Evolutionary conservation across 2,113 vertebrate species (phyloP), one percentile per base, ranked within the genome.

Genomic region (Pterocles gutturalis): DNA sequence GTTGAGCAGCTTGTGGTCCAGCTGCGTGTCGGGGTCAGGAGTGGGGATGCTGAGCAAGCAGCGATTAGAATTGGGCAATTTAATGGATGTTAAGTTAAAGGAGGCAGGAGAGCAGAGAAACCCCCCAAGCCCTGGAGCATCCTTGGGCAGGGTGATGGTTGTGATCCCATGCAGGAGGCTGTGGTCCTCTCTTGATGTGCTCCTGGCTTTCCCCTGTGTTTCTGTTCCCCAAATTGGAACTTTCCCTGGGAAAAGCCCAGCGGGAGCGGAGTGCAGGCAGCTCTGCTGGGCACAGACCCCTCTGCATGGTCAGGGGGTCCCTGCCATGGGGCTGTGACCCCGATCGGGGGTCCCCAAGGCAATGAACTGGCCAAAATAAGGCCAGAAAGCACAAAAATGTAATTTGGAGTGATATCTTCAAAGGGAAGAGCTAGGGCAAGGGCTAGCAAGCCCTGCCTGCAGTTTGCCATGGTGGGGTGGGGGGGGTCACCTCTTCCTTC

Each of bases 41-140:
- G 3, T 70, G 31, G 25, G 71, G 62, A 61, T 0, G 0, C 2
- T 3, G 41, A 83, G 5, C 28, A 6, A 70, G 43, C 0, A 2
- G 18, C 16, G 65, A 25, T 3, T 46, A 43, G 22, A 46, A 34
- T 57, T 55, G 80, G 33, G 66, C 22, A 41, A 29, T 64, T 85
- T 7, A 1, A 6, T 17, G 79, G 29, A 58, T 29, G 36, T 88
- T 48, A 8, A 31, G 46, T 62, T 78, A 53, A 66, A 75, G 51
- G 43, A 55, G 46, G 46, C 20, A 17, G 64, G 81, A 70, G 31
- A 85, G 8, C 41, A 41, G 51, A 51, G 51, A 67, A 86, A 26
- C 6, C 6, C 28, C 13, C 2, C 0, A 4, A 25, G 61, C 31
- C n/a, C 14, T 66, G 86, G 41, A 24, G 34, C 7, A 19, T 28